Conservation (phyloP, 2,888 invertebrate genomes). For the Petrolisthes cinctipes region DNA sequence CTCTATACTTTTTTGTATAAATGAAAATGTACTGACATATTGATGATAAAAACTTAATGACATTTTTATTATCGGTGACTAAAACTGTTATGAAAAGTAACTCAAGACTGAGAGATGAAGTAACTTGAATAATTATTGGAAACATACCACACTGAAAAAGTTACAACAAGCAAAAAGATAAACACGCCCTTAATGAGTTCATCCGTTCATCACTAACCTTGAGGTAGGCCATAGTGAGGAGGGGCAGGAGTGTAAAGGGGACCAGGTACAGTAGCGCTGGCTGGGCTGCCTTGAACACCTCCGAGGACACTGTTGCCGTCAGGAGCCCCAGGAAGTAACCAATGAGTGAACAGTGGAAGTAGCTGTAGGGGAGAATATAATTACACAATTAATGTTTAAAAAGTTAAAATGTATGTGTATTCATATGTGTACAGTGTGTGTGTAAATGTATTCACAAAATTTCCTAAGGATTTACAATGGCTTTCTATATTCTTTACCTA, state of each 20-base stretch:
- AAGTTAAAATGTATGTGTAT: not conserved
- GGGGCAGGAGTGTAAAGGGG: conserved; percentile 95
- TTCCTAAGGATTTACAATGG: not conserved
- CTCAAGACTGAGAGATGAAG: not conserved
- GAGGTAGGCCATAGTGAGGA: conserved; percentile 97
- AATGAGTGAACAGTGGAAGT: conserved; percentile 98
- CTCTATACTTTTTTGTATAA: too few relatives aligned
- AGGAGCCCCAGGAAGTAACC: conserved; percentile 96
- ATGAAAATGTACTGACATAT: not conserved
- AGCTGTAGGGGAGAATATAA: conserved; percentile 74
- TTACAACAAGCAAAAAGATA: too few relatives aligned
- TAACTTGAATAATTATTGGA: not conserved
- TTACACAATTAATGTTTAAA: not conserved
- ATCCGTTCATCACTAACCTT: conserved; percentile 77
- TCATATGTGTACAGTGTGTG: too few relatives aligned
- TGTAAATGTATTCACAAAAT: too few relatives aligned
- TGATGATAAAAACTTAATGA: not conserved
- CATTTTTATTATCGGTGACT: not conserved
- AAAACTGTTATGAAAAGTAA: conserved; percentile 9
- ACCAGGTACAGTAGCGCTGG: conserved; percentile 96
- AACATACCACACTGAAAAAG: not conserved
- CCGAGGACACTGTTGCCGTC: conserved; percentile 96
- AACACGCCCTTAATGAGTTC: not conserved
- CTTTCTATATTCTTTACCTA: conserved; percentile 36
- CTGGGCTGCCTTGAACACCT: conserved; percentile 98